A percentile compares a stretch with the other conserved stretches of the same genome.
Conservation (phyloP, 1,140 invertebrate genomes). For the Charaxes varanes region DNA sequence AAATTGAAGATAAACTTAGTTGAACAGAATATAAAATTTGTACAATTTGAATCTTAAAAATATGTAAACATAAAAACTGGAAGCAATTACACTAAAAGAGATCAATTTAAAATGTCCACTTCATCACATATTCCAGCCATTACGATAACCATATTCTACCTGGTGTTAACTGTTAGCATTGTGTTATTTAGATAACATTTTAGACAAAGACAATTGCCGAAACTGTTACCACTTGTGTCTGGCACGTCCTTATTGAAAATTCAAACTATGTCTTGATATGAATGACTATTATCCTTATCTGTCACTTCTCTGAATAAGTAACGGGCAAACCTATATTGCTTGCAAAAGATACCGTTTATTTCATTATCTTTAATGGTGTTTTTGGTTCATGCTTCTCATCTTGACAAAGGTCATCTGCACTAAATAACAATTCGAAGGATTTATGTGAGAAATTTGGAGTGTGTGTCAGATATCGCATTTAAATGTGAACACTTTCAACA, state of each 20-base stretch:
- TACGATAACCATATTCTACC: too few species aligned
- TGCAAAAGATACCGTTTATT: constrained; percentile 60
- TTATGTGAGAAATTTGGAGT: constrained; percentile 10
- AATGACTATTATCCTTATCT: constrained; percentile 60
- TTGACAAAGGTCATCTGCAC: constrained; percentile 24
- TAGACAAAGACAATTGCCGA: too few species aligned
- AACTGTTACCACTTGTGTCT: too few species aligned
- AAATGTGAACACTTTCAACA: background rate
- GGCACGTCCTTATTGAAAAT: constrained; percentile 51
- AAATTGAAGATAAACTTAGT: too few species aligned
- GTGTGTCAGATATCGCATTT: constrained; percentile 4
- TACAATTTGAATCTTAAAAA: too few species aligned
- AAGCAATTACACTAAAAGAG: too few species aligned
- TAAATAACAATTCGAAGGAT: constrained; percentile 22
- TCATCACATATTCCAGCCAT: too few species aligned
- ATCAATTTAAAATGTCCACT: too few species aligned
- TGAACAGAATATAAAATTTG: too few species aligned
- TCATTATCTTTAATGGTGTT: constrained; percentile 61
- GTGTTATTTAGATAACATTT: too few species aligned
- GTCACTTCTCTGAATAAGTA: constrained; percentile 53
- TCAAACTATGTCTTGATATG: constrained; percentile 46
- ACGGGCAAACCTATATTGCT: constrained; percentile 53
- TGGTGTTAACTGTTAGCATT: too few species aligned
- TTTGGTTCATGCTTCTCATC: constrained; percentile 39
- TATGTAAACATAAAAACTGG: too few species aligned